phyloP scores from a whole-genome alignment of 2,797 vertebrate genomes.

The Austrolebias charrua region DNA sequence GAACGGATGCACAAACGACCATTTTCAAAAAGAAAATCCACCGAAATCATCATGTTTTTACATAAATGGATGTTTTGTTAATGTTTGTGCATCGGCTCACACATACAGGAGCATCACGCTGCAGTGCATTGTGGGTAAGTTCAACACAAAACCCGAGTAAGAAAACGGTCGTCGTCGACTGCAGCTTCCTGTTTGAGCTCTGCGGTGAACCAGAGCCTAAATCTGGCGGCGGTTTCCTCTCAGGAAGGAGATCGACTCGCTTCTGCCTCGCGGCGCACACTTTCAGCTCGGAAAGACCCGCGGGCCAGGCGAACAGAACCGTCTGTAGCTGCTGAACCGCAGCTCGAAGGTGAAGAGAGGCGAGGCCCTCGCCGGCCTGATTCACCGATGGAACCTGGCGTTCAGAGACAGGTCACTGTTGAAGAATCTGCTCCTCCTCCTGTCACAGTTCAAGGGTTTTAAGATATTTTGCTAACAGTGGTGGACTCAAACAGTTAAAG shows the following conservation, averaged over 20 bases:
- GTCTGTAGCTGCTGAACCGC: too few species aligned
- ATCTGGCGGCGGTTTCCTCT: slow-evolving; percentile 18
- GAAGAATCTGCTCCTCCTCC: too few species aligned
- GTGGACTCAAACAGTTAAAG: too few species aligned
- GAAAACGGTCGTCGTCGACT: slow-evolving; percentile 10
- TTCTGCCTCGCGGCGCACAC: slow-evolving; percentile 46
- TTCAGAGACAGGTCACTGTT: slow-evolving; percentile 9
- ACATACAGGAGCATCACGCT: background rate
- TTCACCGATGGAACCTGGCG: slow-evolving; percentile 67
- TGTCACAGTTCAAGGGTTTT: too few species aligned
- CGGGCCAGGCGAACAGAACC: background rate
- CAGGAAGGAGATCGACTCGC: slow-evolving; percentile 48
- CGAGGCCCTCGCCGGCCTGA: slow-evolving; percentile 49
- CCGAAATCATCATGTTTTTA: too few species aligned
- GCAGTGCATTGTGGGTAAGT: slow-evolving; percentile 5
- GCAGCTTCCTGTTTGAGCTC: slow-evolving; percentile 17
- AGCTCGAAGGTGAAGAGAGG: slow-evolving; percentile 36
- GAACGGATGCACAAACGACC: background rate
- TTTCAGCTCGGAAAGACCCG: slow-evolving; percentile 45
- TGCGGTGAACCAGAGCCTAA: slow-evolving; percentile 32
- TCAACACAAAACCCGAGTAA: slow-evolving; percentile 19
- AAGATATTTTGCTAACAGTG: too few species aligned
- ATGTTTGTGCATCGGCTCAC: background rate
- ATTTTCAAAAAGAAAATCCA: background rate
- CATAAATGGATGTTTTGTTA: background rate